Evolutionary conservation across 2,113 vertebrate species (phyloP).

Genomic region (Myotis davidii): DNA sequence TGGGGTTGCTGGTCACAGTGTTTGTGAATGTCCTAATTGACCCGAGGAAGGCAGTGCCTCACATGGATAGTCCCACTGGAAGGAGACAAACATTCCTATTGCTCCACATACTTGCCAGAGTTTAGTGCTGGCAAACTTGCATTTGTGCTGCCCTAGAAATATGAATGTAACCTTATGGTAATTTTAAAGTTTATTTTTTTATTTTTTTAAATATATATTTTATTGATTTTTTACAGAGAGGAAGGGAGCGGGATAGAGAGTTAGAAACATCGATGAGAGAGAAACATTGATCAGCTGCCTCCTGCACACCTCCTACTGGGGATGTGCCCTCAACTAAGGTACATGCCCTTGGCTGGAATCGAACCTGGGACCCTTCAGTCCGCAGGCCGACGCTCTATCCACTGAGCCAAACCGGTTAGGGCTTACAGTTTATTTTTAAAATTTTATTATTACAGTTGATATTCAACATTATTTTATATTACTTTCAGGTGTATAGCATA

Average conservation of each 20-base stretch:
- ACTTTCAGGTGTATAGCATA: not conserved
- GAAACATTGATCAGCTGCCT: too few relatives aligned
- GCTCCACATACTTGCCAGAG: not conserved
- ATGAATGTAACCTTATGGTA: not conserved
- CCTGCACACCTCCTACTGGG: too few relatives aligned
- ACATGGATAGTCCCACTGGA: not conserved
- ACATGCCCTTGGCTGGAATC: too few relatives aligned
- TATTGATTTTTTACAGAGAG: too few relatives aligned
- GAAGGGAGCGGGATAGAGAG: too few relatives aligned
- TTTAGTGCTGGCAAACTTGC: not conserved
- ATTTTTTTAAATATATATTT: too few relatives aligned
- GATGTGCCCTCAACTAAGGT: too few relatives aligned
- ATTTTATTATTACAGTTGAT: not conserved
- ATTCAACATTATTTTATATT: too few relatives aligned
- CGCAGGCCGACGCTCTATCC: too few relatives aligned
- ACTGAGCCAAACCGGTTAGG: too few relatives aligned
- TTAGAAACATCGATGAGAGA: too few relatives aligned
- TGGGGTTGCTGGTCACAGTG: not conserved
- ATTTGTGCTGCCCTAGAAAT: not conserved
- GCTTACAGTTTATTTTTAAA: not conserved
- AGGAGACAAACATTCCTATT: not conserved
- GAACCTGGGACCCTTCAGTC: too few relatives aligned
- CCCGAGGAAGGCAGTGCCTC: not conserved
- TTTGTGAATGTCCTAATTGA: not conserved
- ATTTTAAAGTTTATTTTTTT: not conserved